These are phyloP conservation scores for Hydriomena furcata DNA, from an alignment of 2,888 invertebrate genomes.

Conservation along the genomic window DNA sequence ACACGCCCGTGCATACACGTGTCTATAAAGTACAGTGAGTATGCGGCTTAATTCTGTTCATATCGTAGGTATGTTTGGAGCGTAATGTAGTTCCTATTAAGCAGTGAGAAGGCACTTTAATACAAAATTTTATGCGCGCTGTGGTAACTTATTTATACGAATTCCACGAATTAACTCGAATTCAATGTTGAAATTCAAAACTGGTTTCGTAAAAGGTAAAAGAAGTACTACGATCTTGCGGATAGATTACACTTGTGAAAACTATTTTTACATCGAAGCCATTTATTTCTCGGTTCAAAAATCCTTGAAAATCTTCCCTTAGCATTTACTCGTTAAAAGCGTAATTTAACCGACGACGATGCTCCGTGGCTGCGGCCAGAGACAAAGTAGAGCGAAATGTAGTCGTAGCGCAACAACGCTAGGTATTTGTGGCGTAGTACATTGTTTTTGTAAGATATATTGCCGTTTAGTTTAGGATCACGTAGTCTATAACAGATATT, in stretches of 20 bases:
- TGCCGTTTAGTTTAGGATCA: no score
- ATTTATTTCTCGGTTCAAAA: constrained; percentile 37
- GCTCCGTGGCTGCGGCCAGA: constrained; percentile 48
- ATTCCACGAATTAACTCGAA: no score
- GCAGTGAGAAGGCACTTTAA: no score
- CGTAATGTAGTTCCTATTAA: constrained; percentile 3
- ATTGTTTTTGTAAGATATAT: no score
- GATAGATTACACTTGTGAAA: constrained; percentile 18
- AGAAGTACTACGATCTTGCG: background rate
- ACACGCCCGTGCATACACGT: constrained; percentile 43
- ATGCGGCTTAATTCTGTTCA: constrained; percentile 28
- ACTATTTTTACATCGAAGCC: constrained; percentile 23
- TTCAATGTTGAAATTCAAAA: background rate
- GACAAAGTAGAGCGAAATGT: constrained; percentile 1
- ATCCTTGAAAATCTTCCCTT: constrained; percentile 45
- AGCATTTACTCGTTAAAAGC: constrained; percentile 65
- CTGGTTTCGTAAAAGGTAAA: constrained; percentile 1
- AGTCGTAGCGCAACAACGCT: constrained; percentile 22
- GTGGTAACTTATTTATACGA: no score
- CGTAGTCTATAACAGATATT: no score
- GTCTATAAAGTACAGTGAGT: constrained; percentile 33
- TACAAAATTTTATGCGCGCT: no score
- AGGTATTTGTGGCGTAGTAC: no score
- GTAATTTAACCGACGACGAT: constrained; percentile 57
- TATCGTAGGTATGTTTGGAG: background rate